Evolutionary conservation across 1,140 invertebrate species (phyloP).

Genomic region (Cyphomyrmex costatus): DNA sequence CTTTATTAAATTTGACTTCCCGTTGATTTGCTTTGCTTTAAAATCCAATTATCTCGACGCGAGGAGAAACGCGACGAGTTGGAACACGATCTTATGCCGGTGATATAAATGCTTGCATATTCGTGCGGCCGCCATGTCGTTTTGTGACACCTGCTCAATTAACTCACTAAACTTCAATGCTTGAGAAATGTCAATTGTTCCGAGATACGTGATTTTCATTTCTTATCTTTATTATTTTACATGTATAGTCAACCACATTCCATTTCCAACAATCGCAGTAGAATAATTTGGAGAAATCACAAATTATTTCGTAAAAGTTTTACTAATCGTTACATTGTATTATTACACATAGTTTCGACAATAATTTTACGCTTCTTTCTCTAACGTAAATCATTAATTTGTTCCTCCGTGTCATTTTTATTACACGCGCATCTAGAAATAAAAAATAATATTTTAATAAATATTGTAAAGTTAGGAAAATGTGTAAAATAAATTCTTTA

Average conservation of each 20-base stretch:
- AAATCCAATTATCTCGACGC: background rate
- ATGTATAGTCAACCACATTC: no score
- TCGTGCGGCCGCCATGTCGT: background rate
- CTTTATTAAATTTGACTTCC: background rate
- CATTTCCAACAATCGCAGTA: background rate
- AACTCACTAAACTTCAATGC: background rate
- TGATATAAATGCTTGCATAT: slow-evolving; percentile 49
- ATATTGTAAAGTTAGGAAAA: background rate
- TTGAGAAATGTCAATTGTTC: slow-evolving; percentile 23
- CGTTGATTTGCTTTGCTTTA: background rate
- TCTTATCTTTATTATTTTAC: background rate
- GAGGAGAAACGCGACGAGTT: slow-evolving; percentile 1
- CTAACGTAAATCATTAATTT: background rate
- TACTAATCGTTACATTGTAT: background rate
- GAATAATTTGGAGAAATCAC: background rate
- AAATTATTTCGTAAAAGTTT: background rate
- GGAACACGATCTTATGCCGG: background rate
- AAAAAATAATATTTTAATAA: slow-evolving; percentile 1
- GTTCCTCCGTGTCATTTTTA: background rate
- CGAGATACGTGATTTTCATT: background rate
- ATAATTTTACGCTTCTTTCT: background rate
- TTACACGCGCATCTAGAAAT: background rate
- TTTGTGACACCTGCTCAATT: background rate
- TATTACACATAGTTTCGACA: background rate
- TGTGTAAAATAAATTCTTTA: background rate